Percentiles rank a stretch among this genome's conserved stretches.
Evolutionary conservation across 1,140 invertebrate species (phyloP).

Genomic region (Cardiocondyla obscurior): DNA sequence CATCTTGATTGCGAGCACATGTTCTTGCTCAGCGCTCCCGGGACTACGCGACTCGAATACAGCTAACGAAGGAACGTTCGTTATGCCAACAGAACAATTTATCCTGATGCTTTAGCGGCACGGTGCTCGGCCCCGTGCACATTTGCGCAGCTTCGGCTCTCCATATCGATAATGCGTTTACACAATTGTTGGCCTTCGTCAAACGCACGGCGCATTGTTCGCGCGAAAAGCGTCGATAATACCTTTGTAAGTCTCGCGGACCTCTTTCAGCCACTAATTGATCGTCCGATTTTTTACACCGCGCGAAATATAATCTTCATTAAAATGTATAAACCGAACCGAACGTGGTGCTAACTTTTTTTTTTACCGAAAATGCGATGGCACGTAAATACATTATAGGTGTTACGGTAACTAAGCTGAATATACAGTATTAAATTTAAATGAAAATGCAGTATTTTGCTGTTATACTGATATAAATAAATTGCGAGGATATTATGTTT

Average conservation of each 20-base stretch:
- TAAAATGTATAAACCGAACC: not conserved
- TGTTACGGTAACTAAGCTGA: not conserved
- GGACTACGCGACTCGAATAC: constrained; percentile 57
- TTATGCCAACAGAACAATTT: constrained; percentile 47
- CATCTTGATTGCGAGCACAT: constrained; percentile 61
- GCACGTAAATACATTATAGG: not conserved
- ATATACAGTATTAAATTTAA: not conserved
- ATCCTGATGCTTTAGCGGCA: not conserved
- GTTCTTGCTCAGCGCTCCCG: constrained; percentile 45
- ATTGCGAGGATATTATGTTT: not conserved
- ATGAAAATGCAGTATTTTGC: not conserved
- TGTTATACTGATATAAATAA: not conserved
- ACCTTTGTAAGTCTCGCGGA: not conserved
- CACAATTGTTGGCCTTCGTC: not conserved
- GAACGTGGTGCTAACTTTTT: not conserved
- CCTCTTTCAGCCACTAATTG: not conserved
- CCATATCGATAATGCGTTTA: constrained; percentile 31
- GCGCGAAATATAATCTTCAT: not conserved
- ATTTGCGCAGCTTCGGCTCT: constrained; percentile 1
- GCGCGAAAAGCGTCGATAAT: not conserved
- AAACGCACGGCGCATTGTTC: not conserved
- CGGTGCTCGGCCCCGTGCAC: not conserved
- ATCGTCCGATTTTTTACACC: not conserved
- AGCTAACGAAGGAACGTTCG: constrained; percentile 50
- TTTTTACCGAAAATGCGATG: not conserved